phyloP scores from a whole-genome alignment of 1,140 invertebrate species.

The Micrasema minimum region DNA sequence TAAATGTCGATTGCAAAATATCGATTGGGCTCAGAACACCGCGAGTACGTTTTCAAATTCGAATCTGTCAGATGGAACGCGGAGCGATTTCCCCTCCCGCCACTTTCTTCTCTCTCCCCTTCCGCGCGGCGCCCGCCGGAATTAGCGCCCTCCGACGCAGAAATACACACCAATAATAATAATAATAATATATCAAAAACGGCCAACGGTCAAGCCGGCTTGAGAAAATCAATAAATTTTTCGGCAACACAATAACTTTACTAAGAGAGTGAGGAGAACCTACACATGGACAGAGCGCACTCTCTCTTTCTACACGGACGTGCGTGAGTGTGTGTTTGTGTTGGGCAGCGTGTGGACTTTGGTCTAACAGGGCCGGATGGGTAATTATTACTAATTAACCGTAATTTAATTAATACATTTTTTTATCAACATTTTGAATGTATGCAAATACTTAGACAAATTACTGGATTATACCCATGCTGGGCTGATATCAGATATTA shows the following conservation, averaged over 20 bases:
- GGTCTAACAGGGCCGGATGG: too few species aligned
- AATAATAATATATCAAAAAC: conserved; percentile 45
- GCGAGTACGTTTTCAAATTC: neutral
- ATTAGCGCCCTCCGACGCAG: conserved; percentile 20
- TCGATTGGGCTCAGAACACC: too few species aligned
- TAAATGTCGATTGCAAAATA: too few species aligned
- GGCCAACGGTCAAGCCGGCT: conserved; percentile 50
- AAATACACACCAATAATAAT: conserved; percentile 40
- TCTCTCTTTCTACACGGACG: neutral
- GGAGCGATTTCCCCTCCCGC: neutral
- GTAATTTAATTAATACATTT: too few species aligned
- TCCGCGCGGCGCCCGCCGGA: conserved; percentile 9
- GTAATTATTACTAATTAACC: too few species aligned
- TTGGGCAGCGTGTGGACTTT: neutral
- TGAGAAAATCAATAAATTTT: conserved; percentile 55
- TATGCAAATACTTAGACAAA: too few species aligned
- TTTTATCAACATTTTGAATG: too few species aligned
- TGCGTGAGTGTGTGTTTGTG: conserved; percentile 9
- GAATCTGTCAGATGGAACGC: neutral
- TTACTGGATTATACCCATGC: too few species aligned
- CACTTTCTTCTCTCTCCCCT: neutral
- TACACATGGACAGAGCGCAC: conserved; percentile 31
- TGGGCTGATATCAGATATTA: too few species aligned
- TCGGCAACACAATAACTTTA: conserved; percentile 54
- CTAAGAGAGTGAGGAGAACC: neutral